Percentiles rank a stretch among this genome's conserved stretches.
Conservation (phyloP, 2,113 vertebrate genomes). For the Hystrix brachyura region DNA sequence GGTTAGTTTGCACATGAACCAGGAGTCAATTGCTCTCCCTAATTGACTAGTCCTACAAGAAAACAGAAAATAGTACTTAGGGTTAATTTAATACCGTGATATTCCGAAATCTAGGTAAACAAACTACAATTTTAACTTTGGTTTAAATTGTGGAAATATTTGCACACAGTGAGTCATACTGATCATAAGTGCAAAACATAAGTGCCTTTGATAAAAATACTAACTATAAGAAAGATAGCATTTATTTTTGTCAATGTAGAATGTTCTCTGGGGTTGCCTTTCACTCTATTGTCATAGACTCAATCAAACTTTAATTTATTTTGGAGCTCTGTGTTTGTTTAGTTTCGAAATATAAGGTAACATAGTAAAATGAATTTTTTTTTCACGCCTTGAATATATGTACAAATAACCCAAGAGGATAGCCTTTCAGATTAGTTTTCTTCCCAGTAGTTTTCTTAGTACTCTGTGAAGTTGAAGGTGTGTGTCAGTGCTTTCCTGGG, state of each 20-base stretch:
- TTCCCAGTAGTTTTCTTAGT: neutral
- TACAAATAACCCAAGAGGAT: neutral
- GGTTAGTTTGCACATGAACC: neutral
- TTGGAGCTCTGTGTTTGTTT: neutral
- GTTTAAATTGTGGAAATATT: neutral
- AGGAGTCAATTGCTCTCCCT: neutral
- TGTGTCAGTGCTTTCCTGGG: neutral
- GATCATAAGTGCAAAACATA: neutral
- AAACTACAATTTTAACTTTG: neutral
- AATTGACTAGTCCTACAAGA: neutral
- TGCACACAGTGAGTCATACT: neutral
- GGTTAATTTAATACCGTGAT: neutral
- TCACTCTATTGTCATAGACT: neutral
- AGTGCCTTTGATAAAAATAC: neutral
- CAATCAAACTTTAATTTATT: constrained; percentile 18
- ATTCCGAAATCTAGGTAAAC: neutral
- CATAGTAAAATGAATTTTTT: neutral
- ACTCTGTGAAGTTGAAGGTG: neutral
- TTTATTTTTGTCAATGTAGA: neutral
- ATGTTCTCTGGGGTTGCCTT: neutral
- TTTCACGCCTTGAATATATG: neutral
- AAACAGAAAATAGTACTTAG: neutral
- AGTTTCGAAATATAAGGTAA: neutral
- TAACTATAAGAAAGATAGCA: neutral
- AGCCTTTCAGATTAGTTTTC: neutral